phyloP scores from a whole-genome alignment of 2,113 vertebrate species.

The Cyanistes caeruleus region DNA sequence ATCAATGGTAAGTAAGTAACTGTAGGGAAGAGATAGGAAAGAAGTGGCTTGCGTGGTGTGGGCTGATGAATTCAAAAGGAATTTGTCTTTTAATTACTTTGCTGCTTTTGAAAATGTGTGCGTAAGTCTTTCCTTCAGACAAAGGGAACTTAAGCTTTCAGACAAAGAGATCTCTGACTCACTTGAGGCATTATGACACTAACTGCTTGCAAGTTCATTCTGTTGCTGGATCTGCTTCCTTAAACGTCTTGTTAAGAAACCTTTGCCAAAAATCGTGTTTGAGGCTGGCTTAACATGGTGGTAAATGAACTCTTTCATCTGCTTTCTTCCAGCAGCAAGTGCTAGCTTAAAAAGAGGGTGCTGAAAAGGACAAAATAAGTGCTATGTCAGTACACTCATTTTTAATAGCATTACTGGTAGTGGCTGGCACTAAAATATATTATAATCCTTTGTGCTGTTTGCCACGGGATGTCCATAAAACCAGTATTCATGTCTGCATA shows the following conservation, averaged over 20 bases:
- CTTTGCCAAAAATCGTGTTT: not conserved
- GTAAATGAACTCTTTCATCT: constrained; percentile 43
- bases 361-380: constrained; percentile 6
- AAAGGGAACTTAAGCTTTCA: constrained; percentile 19
- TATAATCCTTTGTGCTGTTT: not conserved
- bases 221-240: constrained; percentile 17
- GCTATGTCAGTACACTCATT: not conserved
- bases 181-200: not conserved
- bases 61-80: not conserved
- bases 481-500: not conserved
- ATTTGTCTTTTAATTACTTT: constrained; percentile 16
- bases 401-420: not conserved
- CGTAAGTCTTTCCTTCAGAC: not conserved
- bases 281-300: not conserved
- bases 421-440: not conserved
- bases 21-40: not conserved
- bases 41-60: not conserved
- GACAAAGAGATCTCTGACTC: constrained; percentile 7
- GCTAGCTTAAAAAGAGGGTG: not conserved
- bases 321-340: constrained; percentile 3
- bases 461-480: not conserved
- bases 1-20: not conserved
- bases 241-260: not conserved
- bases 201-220: constrained; percentile 30
- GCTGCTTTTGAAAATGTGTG: not conserved